Conservation (phyloP, 2,113 vertebrate species). For the Eublepharis macularius region DNA sequence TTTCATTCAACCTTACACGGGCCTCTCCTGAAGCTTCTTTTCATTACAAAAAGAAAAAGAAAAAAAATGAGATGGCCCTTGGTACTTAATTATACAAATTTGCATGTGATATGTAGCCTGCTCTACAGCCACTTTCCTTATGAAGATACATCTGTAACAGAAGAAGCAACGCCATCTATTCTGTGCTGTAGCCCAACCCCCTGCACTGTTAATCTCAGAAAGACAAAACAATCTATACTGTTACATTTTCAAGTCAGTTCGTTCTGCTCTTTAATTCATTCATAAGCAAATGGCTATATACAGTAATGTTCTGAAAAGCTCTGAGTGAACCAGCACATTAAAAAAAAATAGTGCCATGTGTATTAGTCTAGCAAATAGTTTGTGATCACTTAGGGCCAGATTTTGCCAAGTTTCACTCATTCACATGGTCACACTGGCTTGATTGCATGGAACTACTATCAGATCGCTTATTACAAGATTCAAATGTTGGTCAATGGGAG, state of each 20-base stretch:
- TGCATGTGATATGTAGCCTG: background rate
- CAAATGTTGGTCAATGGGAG: background rate
- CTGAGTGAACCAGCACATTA: background rate
- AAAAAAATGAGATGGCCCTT: background rate
- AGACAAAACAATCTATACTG: background rate
- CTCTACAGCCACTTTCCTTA: background rate
- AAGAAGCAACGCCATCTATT: background rate
- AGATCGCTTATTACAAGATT: background rate
- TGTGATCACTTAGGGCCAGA: background rate
- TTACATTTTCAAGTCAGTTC: background rate
- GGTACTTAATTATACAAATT: background rate
- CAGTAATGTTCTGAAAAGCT: rapidly evolving
- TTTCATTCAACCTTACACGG: too few relatives aligned
- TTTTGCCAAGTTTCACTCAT: background rate
- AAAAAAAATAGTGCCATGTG: background rate
- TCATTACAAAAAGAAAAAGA: background rate
- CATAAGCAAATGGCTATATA: background rate
- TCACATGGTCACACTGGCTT: background rate
- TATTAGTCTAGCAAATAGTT: background rate
- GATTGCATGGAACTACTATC: background rate
- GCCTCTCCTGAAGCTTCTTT: background rate
- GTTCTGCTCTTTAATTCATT: background rate
- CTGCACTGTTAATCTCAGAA: background rate
- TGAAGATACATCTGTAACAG: background rate
- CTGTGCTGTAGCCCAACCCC: background rate